Evolutionary conservation across 2,113 vertebrate species (phyloP).

Genomic region (Prolemur simus): DNA sequence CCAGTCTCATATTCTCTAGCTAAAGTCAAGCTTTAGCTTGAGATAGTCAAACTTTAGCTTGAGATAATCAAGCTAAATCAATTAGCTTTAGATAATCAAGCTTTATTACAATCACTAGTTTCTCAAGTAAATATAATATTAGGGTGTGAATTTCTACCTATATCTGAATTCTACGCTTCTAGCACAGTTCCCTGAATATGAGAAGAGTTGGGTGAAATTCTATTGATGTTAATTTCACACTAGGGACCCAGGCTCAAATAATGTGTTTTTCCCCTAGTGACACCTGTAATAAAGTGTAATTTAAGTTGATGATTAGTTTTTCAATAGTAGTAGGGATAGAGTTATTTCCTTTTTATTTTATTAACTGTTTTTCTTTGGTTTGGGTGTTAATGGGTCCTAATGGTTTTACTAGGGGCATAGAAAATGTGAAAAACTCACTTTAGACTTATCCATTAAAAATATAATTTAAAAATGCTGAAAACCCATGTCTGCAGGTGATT

Average conservation of each 20-base stretch:
- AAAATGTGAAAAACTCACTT: constrained; percentile 20
- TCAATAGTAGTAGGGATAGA: background rate
- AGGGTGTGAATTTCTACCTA: background rate
- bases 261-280: background rate
- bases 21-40: background rate
- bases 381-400: background rate
- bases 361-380: background rate
- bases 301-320: constrained; percentile 17
- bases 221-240: background rate
- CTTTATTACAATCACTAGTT: background rate
- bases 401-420: background rate
- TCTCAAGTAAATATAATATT: background rate
- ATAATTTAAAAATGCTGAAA: background rate
- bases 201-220: background rate
- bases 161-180: background rate
- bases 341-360: constrained; percentile 1
- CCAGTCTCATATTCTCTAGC: background rate
- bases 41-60: no score
- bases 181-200: background rate
- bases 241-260: background rate
- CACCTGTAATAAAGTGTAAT: background rate
- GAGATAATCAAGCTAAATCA: no score
- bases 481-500: background rate
- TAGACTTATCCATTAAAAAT: background rate
- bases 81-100: background rate